Conservation (phyloP, 2,888 invertebrate genomes). For the Liodrosophila aerea region DNA sequence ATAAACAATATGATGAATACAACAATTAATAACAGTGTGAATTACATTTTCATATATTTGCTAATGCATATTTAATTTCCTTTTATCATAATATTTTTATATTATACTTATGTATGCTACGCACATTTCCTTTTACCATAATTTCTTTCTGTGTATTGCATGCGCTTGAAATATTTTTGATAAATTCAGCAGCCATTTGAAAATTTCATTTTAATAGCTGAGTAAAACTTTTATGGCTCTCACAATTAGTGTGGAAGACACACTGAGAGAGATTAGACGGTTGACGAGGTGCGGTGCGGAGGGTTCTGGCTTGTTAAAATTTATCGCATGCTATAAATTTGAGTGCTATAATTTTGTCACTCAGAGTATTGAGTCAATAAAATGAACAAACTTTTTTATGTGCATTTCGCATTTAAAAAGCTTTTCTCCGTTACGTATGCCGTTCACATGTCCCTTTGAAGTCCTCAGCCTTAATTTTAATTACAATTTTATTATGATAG, state of each 20-base stretch:
- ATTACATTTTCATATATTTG: no score
- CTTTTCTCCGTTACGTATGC: slow-evolving; percentile 31
- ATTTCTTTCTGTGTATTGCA: background rate
- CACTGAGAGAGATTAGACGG: no score
- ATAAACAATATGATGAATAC: no score
- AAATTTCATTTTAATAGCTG: slow-evolving; percentile 38
- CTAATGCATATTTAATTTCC: no score
- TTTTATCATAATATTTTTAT: no score
- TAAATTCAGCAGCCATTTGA: slow-evolving; percentile 20
- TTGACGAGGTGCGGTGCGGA: slow-evolving; percentile 3
- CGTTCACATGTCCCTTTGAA: slow-evolving; percentile 27
- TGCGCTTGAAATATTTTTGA: slow-evolving; percentile 4
- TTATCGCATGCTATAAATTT: slow-evolving; percentile 71
- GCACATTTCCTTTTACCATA: no score
- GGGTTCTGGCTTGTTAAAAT: slow-evolving; percentile 59
- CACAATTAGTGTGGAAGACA: no score
- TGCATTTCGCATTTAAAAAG: slow-evolving; percentile 51
- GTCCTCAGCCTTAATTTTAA: slow-evolving; percentile 61
- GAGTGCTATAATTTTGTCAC: slow-evolving; percentile 68
- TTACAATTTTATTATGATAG: slow-evolving; percentile 70
- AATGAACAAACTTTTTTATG: slow-evolving; percentile 56
- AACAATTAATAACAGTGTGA: no score
- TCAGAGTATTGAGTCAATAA: slow-evolving; percentile 60
- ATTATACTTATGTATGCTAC: no score
- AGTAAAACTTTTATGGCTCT: slow-evolving; percentile 47